phyloP scores from a whole-genome alignment of 2,113 vertebrate genomes.

The Calyptomena viridis region DNA sequence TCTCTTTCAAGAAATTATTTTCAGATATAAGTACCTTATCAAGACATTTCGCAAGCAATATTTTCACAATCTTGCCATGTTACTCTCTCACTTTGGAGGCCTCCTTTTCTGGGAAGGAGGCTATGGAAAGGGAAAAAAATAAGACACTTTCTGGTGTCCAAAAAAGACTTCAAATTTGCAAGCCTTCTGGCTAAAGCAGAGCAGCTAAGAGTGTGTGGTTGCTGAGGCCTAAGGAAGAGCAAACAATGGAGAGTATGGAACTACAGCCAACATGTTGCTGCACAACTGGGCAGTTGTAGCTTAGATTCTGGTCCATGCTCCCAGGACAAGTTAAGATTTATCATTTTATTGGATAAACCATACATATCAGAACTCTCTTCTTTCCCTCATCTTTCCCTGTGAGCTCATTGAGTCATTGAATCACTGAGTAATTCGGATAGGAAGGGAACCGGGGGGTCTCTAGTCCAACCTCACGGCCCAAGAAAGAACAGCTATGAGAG shows the following conservation, averaged over 20 bases:
- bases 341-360: neutral
- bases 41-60: neutral
- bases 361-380: too few species aligned
- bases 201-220: neutral
- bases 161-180: neutral
- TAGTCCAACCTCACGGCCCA: neutral
- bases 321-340: neutral
- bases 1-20: constrained; percentile 1
- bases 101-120: neutral
- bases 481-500: neutral
- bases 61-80: neutral
- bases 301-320: neutral
- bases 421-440: neutral
- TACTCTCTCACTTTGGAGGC: neutral
- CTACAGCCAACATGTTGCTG: neutral
- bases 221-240: neutral
- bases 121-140: neutral
- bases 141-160: neutral
- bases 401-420: neutral
- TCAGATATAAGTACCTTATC: neutral
- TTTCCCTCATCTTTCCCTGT: too few species aligned
- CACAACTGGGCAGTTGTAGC: neutral
- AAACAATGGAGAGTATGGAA: neutral
- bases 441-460: neutral
- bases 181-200: neutral